Evolutionary conservation across 2,113 vertebrate genomes (phyloP).

Genomic region (Leuciscus idus): DNA sequence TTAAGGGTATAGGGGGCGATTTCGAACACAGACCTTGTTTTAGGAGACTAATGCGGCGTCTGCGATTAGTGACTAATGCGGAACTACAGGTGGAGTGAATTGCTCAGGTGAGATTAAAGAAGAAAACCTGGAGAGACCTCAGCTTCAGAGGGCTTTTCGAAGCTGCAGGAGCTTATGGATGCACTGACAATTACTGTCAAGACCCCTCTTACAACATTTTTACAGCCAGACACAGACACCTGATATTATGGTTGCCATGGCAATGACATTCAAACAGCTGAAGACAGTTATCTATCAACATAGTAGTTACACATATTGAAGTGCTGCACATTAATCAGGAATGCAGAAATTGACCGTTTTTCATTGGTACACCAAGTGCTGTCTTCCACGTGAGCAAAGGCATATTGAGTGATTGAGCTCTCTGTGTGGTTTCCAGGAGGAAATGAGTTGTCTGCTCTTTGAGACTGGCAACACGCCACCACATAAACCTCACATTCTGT

Average conservation of each 20-base stretch:
- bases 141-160: constrained; percentile 4
- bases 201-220: constrained; percentile 15
- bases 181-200: constrained; percentile 5
- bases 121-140: not conserved
- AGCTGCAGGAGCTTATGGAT: not conserved
- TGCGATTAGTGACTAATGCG: constrained; percentile 23
- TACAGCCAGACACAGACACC: constrained; percentile 4
- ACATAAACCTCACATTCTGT: constrained; percentile 43
- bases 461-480: constrained; percentile 41
- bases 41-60: not conserved
- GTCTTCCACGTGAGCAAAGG: constrained; percentile 15
- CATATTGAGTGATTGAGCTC: not conserved
- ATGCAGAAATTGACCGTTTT: not conserved
- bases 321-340: constrained; percentile 8
- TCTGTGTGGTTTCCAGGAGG: constrained; percentile 18
- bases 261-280: not conserved
- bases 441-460: constrained; percentile 41
- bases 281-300: constrained; percentile 12
- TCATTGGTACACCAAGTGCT: not conserved
- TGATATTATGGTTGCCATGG: constrained; percentile 23
- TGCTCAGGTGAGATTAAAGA: constrained; percentile 11
- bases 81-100: not conserved
- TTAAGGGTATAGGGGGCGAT: too few species aligned
- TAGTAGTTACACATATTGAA: not conserved
- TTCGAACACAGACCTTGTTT: not conserved